Evolutionary conservation across 1,140 invertebrate species (phyloP), one percentile per base, ranked within the genome.

Genomic region (Cotesia chilonis): DNA sequence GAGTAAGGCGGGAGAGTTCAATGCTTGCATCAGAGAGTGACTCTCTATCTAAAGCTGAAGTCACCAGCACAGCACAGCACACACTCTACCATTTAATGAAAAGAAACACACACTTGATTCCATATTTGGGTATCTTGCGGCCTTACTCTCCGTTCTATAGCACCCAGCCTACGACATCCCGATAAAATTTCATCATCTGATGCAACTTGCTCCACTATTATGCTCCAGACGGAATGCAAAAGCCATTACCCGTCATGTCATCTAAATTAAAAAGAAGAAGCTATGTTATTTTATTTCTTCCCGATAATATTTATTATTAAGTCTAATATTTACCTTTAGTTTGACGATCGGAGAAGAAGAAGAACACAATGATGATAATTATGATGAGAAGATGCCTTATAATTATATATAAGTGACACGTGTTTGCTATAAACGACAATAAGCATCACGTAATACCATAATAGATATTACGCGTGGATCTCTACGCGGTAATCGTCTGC

Each of bases 21-120:
- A 81, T 78, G 80, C 78, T 79, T 81, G 80, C 76, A 78, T 74
- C 76, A 76, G 76, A 71, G 60, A 71, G 68, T 73, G 75, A 68
- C 68, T 68, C 67, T 47, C 41, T 47, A 47, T 47, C 41, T 7
- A 12, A 28, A 51, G 59, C 1, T 70, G 38, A 38, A 54, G 55
- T 12, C 59, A 69, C 4, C n/a, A 38, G 10, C 12, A 14, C n/a
- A 68, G 12, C 37, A 54, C 14, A 51, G 57, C 41, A 67, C 55
- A 59, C n/a, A 63, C 59, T 28, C 28, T 28, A 28, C 28, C 28
- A 28, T 28, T 28, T 28, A 28, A 28, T 28, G 28, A 28, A 28
- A 28, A 28, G 1, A 28, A 10, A 71, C 52, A 41, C 38, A 66
- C 59, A 65, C 12, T 35, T 54, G 55, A 4, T 65, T 59, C 74